Base-by-base conservation (phyloP, 2,888 invertebrate genomes). In the Ochropleura leucogaster region DNA sequence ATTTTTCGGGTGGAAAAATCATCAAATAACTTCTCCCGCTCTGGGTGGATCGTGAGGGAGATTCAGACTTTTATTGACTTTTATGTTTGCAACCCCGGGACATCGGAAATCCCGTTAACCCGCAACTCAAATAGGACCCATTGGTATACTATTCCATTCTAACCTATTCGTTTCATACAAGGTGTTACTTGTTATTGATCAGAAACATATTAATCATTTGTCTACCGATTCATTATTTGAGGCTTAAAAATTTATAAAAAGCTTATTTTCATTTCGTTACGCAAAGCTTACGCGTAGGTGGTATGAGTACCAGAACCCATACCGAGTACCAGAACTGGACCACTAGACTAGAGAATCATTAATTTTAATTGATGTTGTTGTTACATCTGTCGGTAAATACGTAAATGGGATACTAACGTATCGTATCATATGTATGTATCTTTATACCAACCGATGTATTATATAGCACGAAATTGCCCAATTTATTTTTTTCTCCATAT, bases 331-430 rank as follows among this genome's bases (percentile, higher is more conserved):
- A 40, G 46, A 67, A 62, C 62, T 59, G 46, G 64, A 30, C 62
- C 62, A 82, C 20, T 65, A 20, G 20, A 82, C 20, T 65, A 20
- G 20, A 57, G 14, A 20, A 62, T 68, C 60, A 72, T 85, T 74
- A 47, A 78, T 64, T 72, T 74, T 72, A 78, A 85, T 85, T 65
- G 63, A 68, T 60, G 30, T 69, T 62, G 47, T 68, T 72, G 20
- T 59, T 74, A 46, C 10, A 64, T 74, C 55, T 20, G 53, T 30
- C 42, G 6, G 12, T 53, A 30, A 18, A 20, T 66, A 57, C 42
- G 40, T 42, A 53, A 55, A 55, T 44, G 53, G 8, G 20, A 10
- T 44, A 30, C 30, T 30, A 30, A 30, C 49, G 10, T 14, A 9
- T n/a, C 8, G 10, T 47, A 18, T 42, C 46, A 40, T n/a, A n/a